Percentiles rank a stretch among this genome's conserved stretches.
Evolutionary conservation across 2,888 invertebrate genomes (phyloP).

Genomic region (Oligia latruncula): DNA sequence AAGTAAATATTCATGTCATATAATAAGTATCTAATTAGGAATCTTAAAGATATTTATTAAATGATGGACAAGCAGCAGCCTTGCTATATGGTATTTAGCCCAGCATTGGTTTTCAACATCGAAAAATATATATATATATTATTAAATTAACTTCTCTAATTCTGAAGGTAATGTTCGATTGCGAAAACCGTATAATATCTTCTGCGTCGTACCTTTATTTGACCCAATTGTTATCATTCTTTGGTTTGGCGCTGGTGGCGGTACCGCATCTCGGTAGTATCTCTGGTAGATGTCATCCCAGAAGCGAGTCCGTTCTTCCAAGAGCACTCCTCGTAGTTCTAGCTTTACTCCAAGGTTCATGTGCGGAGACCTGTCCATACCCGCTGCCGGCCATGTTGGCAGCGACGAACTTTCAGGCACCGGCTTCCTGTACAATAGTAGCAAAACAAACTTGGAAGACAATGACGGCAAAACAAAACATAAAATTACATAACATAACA

Average conservation of each 20-base stretch:
- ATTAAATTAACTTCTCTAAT: not conserved
- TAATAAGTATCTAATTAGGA: too few species aligned
- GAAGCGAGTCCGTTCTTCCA: conserved; percentile 63
- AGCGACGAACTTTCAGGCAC: conserved; percentile 65
- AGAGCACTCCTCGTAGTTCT: conserved; percentile 58
- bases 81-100: not conserved
- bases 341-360: conserved; percentile 65
- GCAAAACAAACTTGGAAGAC: not conserved
- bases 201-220: not conserved
- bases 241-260: conserved; percentile 33
- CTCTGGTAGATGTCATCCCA: conserved; percentile 69
- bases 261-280: conserved; percentile 58
- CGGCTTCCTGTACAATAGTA: conserved; percentile 65
- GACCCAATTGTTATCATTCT: not conserved
- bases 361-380: conserved; percentile 62
- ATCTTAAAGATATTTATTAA: not conserved
- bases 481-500: not conserved
- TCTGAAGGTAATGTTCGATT: not conserved
- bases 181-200: not conserved
- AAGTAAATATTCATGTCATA: too few species aligned
- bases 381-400: conserved; percentile 67
- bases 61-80: not conserved
- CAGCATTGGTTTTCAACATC: not conserved
- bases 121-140: not conserved
- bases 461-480: not conserved